Percentiles rank a stretch among this genome's conserved stretches.
Conservation (phyloP, 2,888 invertebrate species). For the Limulus polyphemus region DNA sequence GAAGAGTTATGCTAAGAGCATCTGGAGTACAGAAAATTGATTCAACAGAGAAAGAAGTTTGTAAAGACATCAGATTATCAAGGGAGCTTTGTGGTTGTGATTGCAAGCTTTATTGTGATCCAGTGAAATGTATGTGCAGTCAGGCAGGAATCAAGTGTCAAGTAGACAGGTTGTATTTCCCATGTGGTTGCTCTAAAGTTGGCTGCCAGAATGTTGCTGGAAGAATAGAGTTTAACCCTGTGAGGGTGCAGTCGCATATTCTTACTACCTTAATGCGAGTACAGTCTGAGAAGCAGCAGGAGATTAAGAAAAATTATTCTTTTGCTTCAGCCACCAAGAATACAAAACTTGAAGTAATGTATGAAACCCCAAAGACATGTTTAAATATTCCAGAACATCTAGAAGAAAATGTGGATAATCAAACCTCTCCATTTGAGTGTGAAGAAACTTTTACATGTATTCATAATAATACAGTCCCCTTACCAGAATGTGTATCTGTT, state of each 20-base stretch:
- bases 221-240: conserved; percentile 89
- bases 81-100: conserved; percentile 88
- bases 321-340: no score
- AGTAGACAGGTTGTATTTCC: conserved; percentile 86
- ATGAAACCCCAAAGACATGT: no score
- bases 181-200: conserved; percentile 89
- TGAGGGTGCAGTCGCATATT: conserved; percentile 88
- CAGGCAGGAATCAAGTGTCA: conserved; percentile 93
- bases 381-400: no score
- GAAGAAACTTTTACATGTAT: no score
- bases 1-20: conserved; percentile 72
- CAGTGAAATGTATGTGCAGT: conserved; percentile 88
- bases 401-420: no score
- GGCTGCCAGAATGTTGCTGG: conserved; percentile 86
- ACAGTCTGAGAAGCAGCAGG: conserved; percentile 69
- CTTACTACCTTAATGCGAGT: conserved; percentile 90
- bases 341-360: no score
- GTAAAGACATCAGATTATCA: conserved; percentile 55
- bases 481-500: no score
- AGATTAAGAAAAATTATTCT: neutral
- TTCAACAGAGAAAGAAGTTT: conserved; percentile 82
- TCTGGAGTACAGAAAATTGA: conserved; percentile 91
- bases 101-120: conserved; percentile 86
- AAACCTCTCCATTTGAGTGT: no score
- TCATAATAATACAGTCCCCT: no score